Base-by-base conservation (phyloP, 1,140 invertebrate species). In the Plectus sambesii region DNA sequence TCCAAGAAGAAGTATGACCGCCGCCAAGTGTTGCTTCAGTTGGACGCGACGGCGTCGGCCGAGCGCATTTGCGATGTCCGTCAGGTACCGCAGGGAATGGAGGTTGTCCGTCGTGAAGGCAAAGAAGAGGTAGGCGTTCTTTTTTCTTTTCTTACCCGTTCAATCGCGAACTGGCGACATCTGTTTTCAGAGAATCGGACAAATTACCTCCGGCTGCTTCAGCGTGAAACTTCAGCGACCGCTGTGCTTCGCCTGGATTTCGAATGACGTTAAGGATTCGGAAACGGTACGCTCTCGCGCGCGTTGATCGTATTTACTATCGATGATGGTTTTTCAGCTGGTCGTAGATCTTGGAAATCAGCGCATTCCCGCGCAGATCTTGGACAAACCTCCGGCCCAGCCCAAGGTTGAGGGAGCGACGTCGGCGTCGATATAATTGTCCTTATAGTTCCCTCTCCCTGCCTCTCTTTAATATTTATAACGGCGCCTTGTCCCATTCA, bases 191-290 rank as follows among this genome's bases (percentile, higher is more conserved):
- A 33, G 47, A 39, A 58, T 56, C 33, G 55, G 55, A 12, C 51
- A 56, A 30, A 49, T 56, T 29, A 56, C 55, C 0, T 56, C 55
- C 0, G 55, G 53, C 22, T 35, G 36, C 8, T 56, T 42, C 44
- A 43, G 29, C 23, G 53, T 55, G 9, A 46, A 50, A 23, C 55
- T 56, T 24, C 55, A 51, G 12, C 43, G 43, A 22, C 55, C 55
- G 2, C 41, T 56, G 12, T 51, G 47, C 5, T 56, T 56, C 41
- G 55, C 55, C 8, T 56, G 55, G 55, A 27, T 56, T 25, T 27
- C 30, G 23, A 55, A 55, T 24, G 8, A 35, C 5, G 39, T 46
- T 30, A 23, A 25, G 22, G 41, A 42, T 30, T 15, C 41, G 5
- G 36, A 30, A 27, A 6, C 41, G 41, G 41, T 42, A 42, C 6